A percentile compares a stretch with the other conserved stretches of the same genome.
Evolutionary conservation across 1,140 invertebrate genomes (phyloP).

Genomic region (Drosophila persimilis): DNA sequence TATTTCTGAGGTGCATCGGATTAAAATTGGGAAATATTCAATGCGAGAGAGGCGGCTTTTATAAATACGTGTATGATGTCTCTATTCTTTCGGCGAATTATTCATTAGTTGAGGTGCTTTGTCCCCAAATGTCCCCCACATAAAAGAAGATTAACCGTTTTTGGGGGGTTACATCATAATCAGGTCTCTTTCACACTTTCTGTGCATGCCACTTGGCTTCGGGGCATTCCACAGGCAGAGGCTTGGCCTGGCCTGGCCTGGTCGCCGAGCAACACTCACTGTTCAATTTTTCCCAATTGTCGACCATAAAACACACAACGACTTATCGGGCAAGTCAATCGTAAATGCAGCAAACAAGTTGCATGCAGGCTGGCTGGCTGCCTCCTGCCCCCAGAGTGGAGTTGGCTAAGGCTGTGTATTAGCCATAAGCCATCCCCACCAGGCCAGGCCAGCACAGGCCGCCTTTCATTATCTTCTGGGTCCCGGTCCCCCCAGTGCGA

Average conservation of each 20-base stretch:
- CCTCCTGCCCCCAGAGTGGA: constrained; percentile 18
- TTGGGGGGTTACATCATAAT: constrained; percentile 46
- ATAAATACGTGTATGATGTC: constrained; percentile 53
- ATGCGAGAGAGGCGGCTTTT: constrained; percentile 21
- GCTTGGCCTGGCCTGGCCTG: neutral
- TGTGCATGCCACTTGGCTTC: constrained; percentile 20
- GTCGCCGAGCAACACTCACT: constrained; percentile 52
- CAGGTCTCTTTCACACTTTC: constrained; percentile 52
- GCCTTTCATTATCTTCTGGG: constrained; percentile 25
- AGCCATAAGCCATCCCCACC: constrained; percentile 12
- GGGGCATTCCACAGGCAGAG: constrained; percentile 1
- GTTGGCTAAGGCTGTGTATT: constrained; percentile 29
- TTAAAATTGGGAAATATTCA: constrained; percentile 31
- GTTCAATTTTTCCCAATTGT: constrained; percentile 76
- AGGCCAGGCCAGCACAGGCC: constrained; percentile 11
- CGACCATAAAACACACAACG: constrained; percentile 64
- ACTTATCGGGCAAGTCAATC: constrained; percentile 70
- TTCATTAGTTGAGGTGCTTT: constrained; percentile 34
- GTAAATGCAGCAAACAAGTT: constrained; percentile 61
- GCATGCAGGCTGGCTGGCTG: constrained; percentile 37
- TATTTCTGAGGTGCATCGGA: constrained; percentile 16
- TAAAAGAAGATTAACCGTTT: constrained; percentile 21
- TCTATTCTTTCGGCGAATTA: constrained; percentile 54
- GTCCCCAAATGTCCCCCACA: constrained; percentile 1
- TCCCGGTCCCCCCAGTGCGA: too few species aligned